Evolutionary conservation across 2,113 vertebrate genomes (phyloP), one percentile per base, ranked within the genome.

Genomic region (Girardinichthys multiradiatus): DNA sequence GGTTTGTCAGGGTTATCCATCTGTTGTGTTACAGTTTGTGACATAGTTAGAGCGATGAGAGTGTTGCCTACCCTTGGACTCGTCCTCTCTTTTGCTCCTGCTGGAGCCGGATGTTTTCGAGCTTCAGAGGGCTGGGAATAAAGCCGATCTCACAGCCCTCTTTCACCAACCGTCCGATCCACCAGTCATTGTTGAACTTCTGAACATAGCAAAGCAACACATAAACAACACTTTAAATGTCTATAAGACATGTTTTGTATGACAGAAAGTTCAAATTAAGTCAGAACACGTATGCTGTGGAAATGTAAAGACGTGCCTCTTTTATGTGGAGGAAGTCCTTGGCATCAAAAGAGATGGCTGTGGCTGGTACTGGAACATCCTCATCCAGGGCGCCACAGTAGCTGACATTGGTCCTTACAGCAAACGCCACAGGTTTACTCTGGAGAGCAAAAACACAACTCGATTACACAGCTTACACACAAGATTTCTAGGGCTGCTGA

Each of bases 101-200:
- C 86, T 98, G 97, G 78, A 97, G 96, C 77, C 97, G 92, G 91
- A 99, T 98, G 70, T 98, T 96, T 93, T 99, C 98, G 77, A 99
- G 87, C 69, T 98, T 93, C 67, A 99, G 95, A 0, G 98, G 98
- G 87, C 98, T 99, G 30, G 98, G 98, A 76, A 99, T 99, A 86
- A 99, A 99, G 83, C 97, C 97, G 54, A 99, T 99, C 91, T 99
- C 98, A n/a, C 97, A 98, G 91, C 98, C 98, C 89, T 99, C 98
- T 82, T 99, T 99, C 58, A 99, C 97, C 86, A 99, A 94, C 72
- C 98, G 94, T 61, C 98, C 98, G 84, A 99, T 99, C 98, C 98
- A 99, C 98, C 98, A 99, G 92, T 99, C 98, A 48, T 99, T 99
- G 88, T 98, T 99, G 72, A 99, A 99, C 85, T 99, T 99, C 98